Evolutionary conservation across 2,888 invertebrate species (phyloP).

Genomic region (Cantharis nigra): DNA sequence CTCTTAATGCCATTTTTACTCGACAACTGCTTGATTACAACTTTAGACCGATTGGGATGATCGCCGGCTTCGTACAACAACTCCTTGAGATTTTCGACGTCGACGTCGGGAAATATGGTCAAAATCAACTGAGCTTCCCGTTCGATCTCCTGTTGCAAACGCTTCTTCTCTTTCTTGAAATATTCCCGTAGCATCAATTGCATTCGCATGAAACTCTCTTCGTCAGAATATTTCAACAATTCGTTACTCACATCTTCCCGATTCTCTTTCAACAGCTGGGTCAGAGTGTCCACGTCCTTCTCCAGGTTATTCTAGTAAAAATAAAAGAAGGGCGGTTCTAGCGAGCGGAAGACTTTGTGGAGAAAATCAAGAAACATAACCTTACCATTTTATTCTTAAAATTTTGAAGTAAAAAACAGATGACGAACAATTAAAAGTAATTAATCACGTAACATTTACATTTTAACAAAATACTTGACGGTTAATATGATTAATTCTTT

Average conservation of each 20-base stretch:
- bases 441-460: not conserved
- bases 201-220: not conserved
- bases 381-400: not conserved
- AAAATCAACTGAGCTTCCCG: not conserved
- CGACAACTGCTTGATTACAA: not conserved
- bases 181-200: not conserved
- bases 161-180: not conserved
- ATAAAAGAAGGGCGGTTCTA: not conserved
- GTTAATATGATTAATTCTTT: not conserved
- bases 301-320: not conserved
- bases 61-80: not conserved
- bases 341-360: no score
- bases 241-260: not conserved
- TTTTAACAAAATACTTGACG: not conserved
- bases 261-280: not conserved
- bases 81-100: not conserved
- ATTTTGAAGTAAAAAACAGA: not conserved
- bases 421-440: not conserved
- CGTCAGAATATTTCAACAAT: not conserved
- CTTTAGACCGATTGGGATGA: not conserved
- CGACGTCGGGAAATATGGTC: not conserved
- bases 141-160: not conserved
- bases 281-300: not conserved
- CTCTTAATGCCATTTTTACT: not conserved
- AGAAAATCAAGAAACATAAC: not conserved